Evolutionary conservation across 2,113 vertebrate genomes (phyloP).

Genomic region (Poicephalus meyeri): DNA sequence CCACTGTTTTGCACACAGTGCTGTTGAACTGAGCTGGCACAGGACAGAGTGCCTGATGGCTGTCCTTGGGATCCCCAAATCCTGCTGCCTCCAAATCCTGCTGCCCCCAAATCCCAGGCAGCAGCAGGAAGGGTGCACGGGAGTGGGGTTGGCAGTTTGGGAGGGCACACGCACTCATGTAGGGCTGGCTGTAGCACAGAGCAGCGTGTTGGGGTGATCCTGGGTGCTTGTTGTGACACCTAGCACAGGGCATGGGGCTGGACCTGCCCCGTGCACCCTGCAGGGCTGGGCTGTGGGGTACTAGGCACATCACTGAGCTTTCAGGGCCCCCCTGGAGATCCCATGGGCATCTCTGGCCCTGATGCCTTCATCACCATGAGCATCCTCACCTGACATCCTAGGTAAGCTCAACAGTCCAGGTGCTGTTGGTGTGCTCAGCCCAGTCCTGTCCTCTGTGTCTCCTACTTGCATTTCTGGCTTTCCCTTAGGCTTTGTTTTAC

Average conservation of each 20-base stretch:
- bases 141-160: neutral
- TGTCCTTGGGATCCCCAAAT: neutral
- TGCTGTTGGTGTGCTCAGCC: neutral
- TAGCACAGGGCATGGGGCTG: fast-evolving
- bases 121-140: neutral
- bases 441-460: neutral
- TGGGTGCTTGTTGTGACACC: neutral
- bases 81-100: neutral
- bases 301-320: neutral
- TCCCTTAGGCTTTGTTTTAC: neutral
- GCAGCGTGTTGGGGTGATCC: neutral
- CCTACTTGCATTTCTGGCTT: neutral
- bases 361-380: neutral
- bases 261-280: neutral
- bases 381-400: neutral
- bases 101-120: neutral
- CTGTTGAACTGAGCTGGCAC: no score
- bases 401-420: neutral
- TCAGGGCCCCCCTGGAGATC: neutral
- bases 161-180: neutral
- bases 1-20: neutral
- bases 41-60: no score
- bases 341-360: neutral
- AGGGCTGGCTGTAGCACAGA: neutral
- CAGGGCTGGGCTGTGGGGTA: neutral